Conservation (phyloP, 1,140 invertebrate species). For the Apis mellifera region Amel_HAv3.1 CM009932.2:11559001-11559500, state of each 20-base stretch:
- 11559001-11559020: conserved; percentile 49
- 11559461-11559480: not conserved
- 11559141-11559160: not conserved
- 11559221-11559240: not conserved
- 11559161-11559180: not conserved
- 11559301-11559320: not conserved
- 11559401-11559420: not conserved
- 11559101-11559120: not conserved
- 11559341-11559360: not conserved
- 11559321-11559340: not conserved
- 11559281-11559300: not conserved
- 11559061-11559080: not conserved
- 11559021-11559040: conserved; percentile 26
- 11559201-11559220: not conserved
- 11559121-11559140: not conserved
- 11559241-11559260: not conserved
- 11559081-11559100: not conserved
- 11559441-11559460: not conserved
- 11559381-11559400: not conserved
- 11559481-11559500: conserved; percentile 17
- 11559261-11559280: not conserved
- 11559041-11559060: conserved; percentile 8
- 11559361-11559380: not conserved
- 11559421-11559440: not conserved
- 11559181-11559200: not conserved